A percentile compares a stretch with the other conserved stretches of the same genome.
Conservation (phyloP, 2,797 vertebrate genomes). For the Phoebastria nigripes region DNA sequence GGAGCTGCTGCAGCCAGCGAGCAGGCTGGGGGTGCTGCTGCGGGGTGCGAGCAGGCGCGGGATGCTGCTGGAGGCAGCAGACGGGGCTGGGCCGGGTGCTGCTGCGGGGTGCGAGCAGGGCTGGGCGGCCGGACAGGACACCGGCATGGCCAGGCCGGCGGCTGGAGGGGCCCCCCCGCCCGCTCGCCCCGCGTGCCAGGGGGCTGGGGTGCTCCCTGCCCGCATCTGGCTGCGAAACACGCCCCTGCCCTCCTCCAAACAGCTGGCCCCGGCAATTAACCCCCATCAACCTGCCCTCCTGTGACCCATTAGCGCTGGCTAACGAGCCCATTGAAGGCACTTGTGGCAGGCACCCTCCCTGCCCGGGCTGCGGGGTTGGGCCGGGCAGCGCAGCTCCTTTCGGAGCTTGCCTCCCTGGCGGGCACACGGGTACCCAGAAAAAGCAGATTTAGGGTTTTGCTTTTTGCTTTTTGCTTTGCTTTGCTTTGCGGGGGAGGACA, state of each 20-base stretch:
- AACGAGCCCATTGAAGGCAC: accelerated
- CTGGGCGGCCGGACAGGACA: neutral
- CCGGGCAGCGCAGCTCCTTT: accelerated
- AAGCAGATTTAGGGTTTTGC: accelerated
- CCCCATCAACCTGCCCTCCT: neutral
- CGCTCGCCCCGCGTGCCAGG: too few relatives aligned
- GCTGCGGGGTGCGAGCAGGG: neutral
- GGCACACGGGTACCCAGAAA: accelerated
- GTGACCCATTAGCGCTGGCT: too few relatives aligned
- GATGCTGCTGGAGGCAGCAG: neutral
- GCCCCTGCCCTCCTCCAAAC: too few relatives aligned
- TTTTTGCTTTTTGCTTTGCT: neutral
- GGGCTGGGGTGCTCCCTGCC: too few relatives aligned
- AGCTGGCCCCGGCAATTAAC: neutral
- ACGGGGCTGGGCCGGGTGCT: too few relatives aligned
- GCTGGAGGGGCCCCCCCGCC: neutral
- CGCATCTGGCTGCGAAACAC: accelerated
- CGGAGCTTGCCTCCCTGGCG: accelerated
- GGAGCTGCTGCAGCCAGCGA: neutral
- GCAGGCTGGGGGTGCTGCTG: neutral
- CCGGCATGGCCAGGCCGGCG: neutral
- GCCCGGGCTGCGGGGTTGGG: too few relatives aligned
- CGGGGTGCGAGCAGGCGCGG: too few relatives aligned
- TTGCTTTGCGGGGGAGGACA: neutral
- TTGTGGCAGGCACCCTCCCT: accelerated